Evolutionary conservation across 1,140 invertebrate genomes (phyloP), one percentile per base, ranked within the genome.

Genomic region (Acyrthosiphon pisum): DNA sequence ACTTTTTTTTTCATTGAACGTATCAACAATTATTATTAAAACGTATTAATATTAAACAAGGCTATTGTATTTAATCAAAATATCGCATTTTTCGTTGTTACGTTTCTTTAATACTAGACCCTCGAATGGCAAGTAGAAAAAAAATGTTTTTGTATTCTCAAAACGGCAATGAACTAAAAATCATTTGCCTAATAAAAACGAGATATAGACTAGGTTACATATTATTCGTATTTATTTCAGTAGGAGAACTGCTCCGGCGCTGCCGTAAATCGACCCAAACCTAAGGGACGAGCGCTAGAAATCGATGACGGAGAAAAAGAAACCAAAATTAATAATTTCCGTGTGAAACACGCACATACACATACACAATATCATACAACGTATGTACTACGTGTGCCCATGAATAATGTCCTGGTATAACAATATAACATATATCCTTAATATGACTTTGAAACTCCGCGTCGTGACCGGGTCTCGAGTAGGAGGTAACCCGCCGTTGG

Each of bases 311-410:
- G 44, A 35, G 44, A 37, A 41, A 88, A 92, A 81, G 53, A n/a
- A 84, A 92, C 41, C 44, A 46, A 48, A 92, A 92, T 84, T 84
- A 84, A 92, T 84, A 92, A 53, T 84, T 11, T 26, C 76, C 50
- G 11, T 92, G 91, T 92, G 84, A 92, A 84, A 92, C 91, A 83
- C 23, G 76, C 76, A 6, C 30, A 46, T 35, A 35, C 41, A 41
- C 48, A 53, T 50, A 46, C 50, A 37, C 26, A 92, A 92, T 92
- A 83, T 37, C 14, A 48, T 14, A 14, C 46, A 48, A 14, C 46
- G 11, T 41, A 41, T 4, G 44, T 46, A 46, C 44, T 50, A 20
- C 20, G 48, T 50, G 48, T 50, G 18, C 48, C 48, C 48, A 50
- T 50, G 48, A 50, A 50, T 53, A 76, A 76, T 76, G 30, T 18